Evolutionary conservation across 2,113 vertebrate genomes (phyloP), one percentile per base, ranked within the genome.

Genomic region (Oncorhynchus gorbuscha): DNA sequence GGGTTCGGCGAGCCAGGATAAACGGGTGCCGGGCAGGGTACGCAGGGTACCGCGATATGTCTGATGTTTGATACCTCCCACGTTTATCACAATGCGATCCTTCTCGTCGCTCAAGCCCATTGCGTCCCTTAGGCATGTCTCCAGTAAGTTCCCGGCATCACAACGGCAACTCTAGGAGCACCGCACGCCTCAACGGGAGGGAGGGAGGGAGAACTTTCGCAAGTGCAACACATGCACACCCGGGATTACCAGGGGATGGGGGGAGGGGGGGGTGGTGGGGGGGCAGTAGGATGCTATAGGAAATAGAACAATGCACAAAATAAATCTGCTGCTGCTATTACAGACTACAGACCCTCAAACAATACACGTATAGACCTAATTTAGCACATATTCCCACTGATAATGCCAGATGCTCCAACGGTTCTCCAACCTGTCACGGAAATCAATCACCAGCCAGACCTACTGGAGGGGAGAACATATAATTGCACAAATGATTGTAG

Each of bases 41-140:
- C 95, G 95, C 78, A 97, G 92, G 88, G 95, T 97, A 92, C 95
- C 95, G 92, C 96, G 95, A 93, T 97, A 97, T 74, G 96, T 97
- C 94, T 96, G 95, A 92, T 97, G 96, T 91, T 95, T 92, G 88
- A 95, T 95, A 87, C 96, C 96, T 88, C 96, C 96, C 93, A 97
- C 96, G 94, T 97, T 97, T 90, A 97, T 97, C 94, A 97, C 96
- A 90, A 97, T 95, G 91, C 95, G 96, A 89, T 97, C 96, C 92
- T 69, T 69, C 18, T 69, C 95, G 93, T 96, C 96, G 92, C 95
- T 94, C 91, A 95, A 95, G 95, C 95, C 96, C 96, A 97, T 96
- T 89, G 92, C 92, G 89, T 91, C 89, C 91, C 92, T 81, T 69
- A 92, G 91, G 92, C 94, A 95, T 95, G 92, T 94, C 93, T 90